phyloP scores from a whole-genome alignment of 1,140 invertebrate genomes.

The Bilobella aurantiaca region DNA sequence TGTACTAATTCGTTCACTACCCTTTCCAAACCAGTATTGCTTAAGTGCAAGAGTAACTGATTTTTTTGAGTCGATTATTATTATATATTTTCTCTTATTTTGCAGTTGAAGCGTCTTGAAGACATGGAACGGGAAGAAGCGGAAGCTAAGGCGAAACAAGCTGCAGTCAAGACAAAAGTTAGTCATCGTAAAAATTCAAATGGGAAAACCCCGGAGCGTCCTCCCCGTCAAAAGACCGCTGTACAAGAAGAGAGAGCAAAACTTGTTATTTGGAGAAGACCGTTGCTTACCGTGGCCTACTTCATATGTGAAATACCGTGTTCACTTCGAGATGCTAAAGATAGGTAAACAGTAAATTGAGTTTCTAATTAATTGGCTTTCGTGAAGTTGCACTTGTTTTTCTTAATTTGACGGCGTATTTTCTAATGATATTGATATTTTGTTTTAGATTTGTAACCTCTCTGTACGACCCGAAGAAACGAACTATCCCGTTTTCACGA shows the following conservation, averaged over 20 bases:
- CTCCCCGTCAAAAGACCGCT: background rate
- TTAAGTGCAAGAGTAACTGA: no score
- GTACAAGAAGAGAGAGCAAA: conserved; percentile 43
- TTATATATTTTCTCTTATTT: conserved; percentile 11
- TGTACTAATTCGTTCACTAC: no score
- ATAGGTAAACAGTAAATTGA: conserved; percentile 17
- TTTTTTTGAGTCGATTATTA: no score
- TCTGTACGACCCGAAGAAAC: conserved; percentile 22
- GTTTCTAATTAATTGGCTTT: background rate
- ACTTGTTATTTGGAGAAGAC: conserved; percentile 76
- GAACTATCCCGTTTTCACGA: conserved; percentile 23
- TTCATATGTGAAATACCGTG: conserved; percentile 60
- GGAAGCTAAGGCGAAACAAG: conserved; percentile 13
- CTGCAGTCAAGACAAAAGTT: background rate
- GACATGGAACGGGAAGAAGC: conserved; percentile 28
- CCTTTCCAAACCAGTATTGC: no score
- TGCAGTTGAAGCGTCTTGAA: conserved; percentile 28
- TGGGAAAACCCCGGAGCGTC: conserved; percentile 15
- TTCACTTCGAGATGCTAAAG: conserved; percentile 22
- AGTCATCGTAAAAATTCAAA: conserved; percentile 8
- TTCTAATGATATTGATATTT: background rate
- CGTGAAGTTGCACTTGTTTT: background rate
- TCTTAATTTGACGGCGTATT: no score
- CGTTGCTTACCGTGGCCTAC: conserved; percentile 70
- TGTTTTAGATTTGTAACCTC: conserved; percentile 24